Evolutionary conservation across 2,797 vertebrate species (phyloP), one percentile per base, ranked within the genome.

Genomic region (Malurus leucopterus): DNA sequence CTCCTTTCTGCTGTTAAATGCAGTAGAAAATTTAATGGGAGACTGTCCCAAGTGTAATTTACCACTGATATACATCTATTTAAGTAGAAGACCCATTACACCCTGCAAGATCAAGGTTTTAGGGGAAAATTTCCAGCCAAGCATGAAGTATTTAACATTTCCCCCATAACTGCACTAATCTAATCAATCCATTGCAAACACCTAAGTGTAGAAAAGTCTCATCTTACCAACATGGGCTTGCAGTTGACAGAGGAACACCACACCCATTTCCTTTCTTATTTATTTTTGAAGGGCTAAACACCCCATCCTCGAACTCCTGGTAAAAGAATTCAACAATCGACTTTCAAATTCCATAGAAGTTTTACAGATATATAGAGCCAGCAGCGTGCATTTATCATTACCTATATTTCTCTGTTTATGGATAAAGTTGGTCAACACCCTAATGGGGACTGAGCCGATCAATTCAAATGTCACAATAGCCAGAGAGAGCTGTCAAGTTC

Each of bases 231-330:
- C 9, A 16, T 62, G 21, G 34, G 29, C 29, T 84, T 78, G 47
- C 62, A 76, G 90, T 55, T 43, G 84, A 92, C 68, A 51, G 63
- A 88, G 72, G 73, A 92, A 84, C 27, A 59, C 53, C 54, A 83
- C 72, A 19, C 84, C 81, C 78, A 83, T 92, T 91, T 75, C 90
- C 84, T 80, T 93, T 71, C 43, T 91, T 91, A 86, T 95, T 93
- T 91, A 72, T 78, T 82, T 95, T 70, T 88, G 22, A 86, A 89
- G 11, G 26, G 38, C 43, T 84, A 54, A 88, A 67, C 17, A 89
- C 69, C 14, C 78, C 84, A 86, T 62, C 88, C 69, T 92, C 69
- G 74, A 68, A 92, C 77, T 92, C 32, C 49, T 64, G 81, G 80
- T 43, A 78, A 63, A 84, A 81, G 3, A 36, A 68, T 68, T 75